phyloP scores from a whole-genome alignment of 2,888 invertebrate species.

The Merodon equestris region DNA sequence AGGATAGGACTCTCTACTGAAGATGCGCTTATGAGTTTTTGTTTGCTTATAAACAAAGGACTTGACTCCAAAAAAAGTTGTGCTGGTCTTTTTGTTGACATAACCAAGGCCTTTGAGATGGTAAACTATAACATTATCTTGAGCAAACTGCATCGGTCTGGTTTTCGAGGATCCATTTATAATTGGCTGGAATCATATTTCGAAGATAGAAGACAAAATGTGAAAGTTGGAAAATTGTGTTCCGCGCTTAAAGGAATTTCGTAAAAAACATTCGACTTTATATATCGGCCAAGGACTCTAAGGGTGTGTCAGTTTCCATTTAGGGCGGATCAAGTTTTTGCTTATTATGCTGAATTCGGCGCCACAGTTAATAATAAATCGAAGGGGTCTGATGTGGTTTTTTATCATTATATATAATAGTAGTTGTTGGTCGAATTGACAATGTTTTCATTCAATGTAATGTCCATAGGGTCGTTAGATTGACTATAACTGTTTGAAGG shows the following conservation, averaged over 20 bases:
- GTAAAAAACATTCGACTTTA: background rate
- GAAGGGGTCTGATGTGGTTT: background rate
- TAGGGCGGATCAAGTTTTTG: background rate
- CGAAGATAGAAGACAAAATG: no score
- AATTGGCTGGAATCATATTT: no score
- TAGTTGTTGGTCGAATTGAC: slow-evolving; percentile 1
- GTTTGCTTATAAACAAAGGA: no score
- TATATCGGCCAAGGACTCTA: background rate
- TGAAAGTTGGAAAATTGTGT: no score
- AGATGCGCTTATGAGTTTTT: no score
- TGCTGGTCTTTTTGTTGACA: no score
- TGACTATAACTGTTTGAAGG: slow-evolving; percentile 14
- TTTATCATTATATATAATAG: background rate
- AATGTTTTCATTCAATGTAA: slow-evolving; percentile 3
- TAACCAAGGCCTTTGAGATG: no score
- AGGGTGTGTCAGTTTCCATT: background rate
- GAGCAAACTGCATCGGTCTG: no score
- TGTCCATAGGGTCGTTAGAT: slow-evolving; percentile 13
- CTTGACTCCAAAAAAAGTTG: no score
- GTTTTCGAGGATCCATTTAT: no score
- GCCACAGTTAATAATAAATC: slow-evolving; percentile 6
- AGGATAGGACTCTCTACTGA: no score
- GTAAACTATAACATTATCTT: no score
- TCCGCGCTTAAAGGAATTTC: background rate
- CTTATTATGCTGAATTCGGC: slow-evolving; percentile 2